Percentiles rank a stretch among this genome's conserved stretches.
phyloP scores from a whole-genome alignment of 2,797 vertebrate species.

The Sebastes itinus region DNA sequence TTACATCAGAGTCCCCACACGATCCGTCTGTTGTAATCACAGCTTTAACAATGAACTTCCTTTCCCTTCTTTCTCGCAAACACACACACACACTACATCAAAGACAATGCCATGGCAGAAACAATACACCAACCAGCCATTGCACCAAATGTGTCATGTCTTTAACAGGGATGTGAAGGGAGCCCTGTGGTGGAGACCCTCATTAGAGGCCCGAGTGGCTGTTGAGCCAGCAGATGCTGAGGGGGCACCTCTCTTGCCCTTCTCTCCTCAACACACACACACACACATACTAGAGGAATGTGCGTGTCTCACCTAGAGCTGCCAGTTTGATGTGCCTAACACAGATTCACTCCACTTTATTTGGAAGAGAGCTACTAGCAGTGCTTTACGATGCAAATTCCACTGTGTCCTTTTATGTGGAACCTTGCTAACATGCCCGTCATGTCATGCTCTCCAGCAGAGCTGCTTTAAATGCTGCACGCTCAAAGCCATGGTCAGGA shows the following conservation, averaged over 20 bases:
- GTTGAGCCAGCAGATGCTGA: conserved; percentile 45
- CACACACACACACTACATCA: conserved; percentile 16
- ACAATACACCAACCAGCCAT: not conserved
- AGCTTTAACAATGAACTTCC: conserved; percentile 4
- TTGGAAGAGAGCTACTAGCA: conserved; percentile 27
- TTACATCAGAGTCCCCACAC: conserved; percentile 19
- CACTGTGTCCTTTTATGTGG: conserved; percentile 43
- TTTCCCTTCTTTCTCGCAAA: not conserved
- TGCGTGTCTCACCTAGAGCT: conserved; percentile 32
- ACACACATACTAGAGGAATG: not conserved
- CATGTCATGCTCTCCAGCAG: conserved; percentile 45
- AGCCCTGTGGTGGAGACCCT: conserved; percentile 11
- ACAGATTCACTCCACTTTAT: conserved; percentile 29
- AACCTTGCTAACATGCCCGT: conserved; percentile 50
- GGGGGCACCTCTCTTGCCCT: conserved; percentile 9
- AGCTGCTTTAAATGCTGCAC: conserved; percentile 57
- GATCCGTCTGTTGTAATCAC: conserved; percentile 15
- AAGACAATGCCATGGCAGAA: conserved; percentile 18
- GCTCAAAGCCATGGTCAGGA: conserved; percentile 54
- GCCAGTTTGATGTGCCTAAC: conserved; percentile 49
- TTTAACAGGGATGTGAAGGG: conserved; percentile 4
- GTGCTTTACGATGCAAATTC: conserved; percentile 63
- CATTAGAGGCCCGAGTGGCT: conserved; percentile 33
- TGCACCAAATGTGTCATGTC: conserved; percentile 4
- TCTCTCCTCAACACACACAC: not conserved